Percentiles rank a stretch among this genome's conserved stretches.
These are phyloP conservation scores for Lypha dubia DNA, from an alignment of 2,888 invertebrate species.

Conservation along the genomic window DNA sequence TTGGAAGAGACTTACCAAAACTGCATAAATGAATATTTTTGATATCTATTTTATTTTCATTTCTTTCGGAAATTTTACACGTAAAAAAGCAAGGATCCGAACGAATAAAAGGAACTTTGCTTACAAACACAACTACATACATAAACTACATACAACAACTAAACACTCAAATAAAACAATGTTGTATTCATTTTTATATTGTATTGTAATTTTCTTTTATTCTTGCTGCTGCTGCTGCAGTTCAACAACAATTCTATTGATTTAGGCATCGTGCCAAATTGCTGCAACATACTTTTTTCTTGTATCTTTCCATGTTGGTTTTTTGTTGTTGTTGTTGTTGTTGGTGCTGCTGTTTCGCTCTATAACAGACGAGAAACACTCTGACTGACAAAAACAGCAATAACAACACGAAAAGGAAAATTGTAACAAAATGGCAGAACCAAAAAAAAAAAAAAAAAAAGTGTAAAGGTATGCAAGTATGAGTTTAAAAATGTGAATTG, in stretches of 20 bases:
- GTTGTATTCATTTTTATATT: constrained; percentile 10
- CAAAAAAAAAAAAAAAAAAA: not conserved
- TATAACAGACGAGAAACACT: constrained; percentile 1
- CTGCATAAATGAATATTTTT: not conserved
- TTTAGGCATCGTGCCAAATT: constrained; percentile 75
- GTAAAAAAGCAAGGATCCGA: not conserved
- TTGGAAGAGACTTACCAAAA: not conserved
- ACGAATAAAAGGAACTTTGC: constrained; percentile 5
- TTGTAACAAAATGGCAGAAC: constrained; percentile 52
- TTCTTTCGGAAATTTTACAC: not conserved
- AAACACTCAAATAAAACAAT: not conserved
- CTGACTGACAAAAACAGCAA: constrained; percentile 17
- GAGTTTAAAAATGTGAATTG: constrained; percentile 26
- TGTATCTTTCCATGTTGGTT: constrained; percentile 3
- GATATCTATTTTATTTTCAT: not conserved
- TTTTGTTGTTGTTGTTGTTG: constrained; percentile 9
- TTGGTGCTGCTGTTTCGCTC: constrained; percentile 1
- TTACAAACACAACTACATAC: not conserved
- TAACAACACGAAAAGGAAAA: constrained; percentile 26
- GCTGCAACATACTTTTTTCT: constrained; percentile 64
- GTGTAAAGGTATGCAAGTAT: constrained; percentile 37
- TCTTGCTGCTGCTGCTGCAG: constrained; percentile 15
- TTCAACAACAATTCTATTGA: constrained; percentile 72
- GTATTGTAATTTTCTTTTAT: constrained; percentile 45
- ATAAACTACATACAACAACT: too few relatives aligned